Conservation (phyloP, 2,113 vertebrate genomes). For the Variabilichromis moorii region DNA sequence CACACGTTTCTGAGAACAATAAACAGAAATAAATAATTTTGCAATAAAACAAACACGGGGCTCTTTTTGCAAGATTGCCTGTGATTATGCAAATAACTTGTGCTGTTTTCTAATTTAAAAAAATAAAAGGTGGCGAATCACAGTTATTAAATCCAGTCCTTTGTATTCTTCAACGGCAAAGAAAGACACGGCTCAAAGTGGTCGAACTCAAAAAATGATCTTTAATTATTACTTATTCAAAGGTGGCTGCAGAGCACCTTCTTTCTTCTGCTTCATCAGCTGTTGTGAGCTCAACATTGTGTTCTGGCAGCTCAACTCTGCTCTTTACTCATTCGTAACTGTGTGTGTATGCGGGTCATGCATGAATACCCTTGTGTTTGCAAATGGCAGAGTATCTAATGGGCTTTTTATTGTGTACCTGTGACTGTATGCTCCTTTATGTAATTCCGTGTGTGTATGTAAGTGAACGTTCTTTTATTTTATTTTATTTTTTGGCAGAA, state of each 20-base stretch:
- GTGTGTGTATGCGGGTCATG: background rate
- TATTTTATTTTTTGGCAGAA: background rate
- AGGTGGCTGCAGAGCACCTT: background rate
- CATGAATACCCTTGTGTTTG: background rate
- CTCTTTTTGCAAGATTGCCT: background rate
- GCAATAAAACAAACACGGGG: background rate
- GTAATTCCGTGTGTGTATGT: background rate
- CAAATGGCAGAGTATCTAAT: background rate
- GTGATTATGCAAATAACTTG: background rate
- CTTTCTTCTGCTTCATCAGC: background rate
- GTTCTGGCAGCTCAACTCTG: background rate
- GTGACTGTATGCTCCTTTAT: background rate
- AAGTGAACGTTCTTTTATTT: background rate
- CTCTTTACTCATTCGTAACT: background rate
- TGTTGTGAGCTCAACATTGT: background rate
- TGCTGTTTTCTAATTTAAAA: background rate
- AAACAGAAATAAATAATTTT: background rate
- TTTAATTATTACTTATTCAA: background rate
- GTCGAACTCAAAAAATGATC: background rate
- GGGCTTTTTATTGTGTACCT: background rate
- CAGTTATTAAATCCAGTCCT: background rate
- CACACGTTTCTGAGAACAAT: background rate
- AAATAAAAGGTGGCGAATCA: background rate
- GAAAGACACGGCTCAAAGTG: background rate
- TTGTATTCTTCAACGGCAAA: background rate